Base-by-base conservation (phyloP, 2,797 vertebrate genomes). In the Antennarius maculatus region DNA sequence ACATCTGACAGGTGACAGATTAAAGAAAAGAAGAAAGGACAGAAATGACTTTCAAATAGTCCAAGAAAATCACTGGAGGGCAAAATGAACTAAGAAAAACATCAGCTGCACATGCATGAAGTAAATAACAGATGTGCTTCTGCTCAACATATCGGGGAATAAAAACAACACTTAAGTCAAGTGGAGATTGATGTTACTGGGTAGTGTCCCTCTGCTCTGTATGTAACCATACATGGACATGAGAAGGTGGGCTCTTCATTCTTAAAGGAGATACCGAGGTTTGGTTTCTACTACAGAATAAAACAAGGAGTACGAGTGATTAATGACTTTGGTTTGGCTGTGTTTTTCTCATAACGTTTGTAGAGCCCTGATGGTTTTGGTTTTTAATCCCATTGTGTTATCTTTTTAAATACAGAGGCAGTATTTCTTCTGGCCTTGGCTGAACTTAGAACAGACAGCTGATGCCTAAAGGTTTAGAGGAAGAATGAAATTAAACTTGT, bases 1-100 rank as follows among this genome's bases (percentile, higher is more conserved):
- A 97, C 93, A 83, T 99, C 98, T 99, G 65, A 67, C 11, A 29
- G 16, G 50, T 9, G 37, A 69, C 29, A 54, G 41, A 72, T 71
- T 11, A 49, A 29, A 71, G 28, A 71, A 5, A 48, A n/a, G 15
- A 14, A 53, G 52, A 48, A 16, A 54, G 59, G 5, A 61, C 53
- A 57, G 43, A 11, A 13, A 57, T 12, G 15, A 46, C 51, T 54
- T 47, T 61, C 53, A 58, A 37, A 51, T 41, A 7, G 23, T 12
- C 47, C 5, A 15, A 15, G 42, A 43, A 43, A 13, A 15, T 27
- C 41, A 65, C 65, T 47, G 51, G 51, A 6, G 27, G 29, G 34
- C n/a, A 77, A 46, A 39, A 62, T 54, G 8, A 71, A 60, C 54
- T 55, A 43, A 15, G 15, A 77, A 63, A 71, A 79, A 18, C 29